Evolutionary conservation across 1,140 invertebrate genomes (phyloP), one percentile per base, ranked within the genome.

Genomic region (Euwallacea fornicatus): DNA sequence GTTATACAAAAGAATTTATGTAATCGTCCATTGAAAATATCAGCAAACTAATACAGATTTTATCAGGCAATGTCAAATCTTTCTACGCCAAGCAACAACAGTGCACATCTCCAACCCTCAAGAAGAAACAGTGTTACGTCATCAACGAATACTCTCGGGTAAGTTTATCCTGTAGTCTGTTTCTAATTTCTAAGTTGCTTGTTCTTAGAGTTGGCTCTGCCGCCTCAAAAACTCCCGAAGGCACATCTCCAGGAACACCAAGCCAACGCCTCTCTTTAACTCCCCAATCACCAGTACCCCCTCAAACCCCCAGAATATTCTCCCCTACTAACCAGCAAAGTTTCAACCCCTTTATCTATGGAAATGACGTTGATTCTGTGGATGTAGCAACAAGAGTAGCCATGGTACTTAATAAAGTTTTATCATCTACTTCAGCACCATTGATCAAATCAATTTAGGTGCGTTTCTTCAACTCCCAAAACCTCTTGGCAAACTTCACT

Each of bases 351-450:
- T 91, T 97, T 72, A 95, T 97, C 73, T 96, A 95, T 80, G 96
- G 95, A 13, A 97, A 96, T 80, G 97, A 99, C 82, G 93, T 98
- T 2, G 97, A 99, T 82, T 97, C 95, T 0, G 96, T 99, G 0
- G 98, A 99, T 84, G 89, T 99, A n/a, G 97, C 98, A 3, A 98
- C 96, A 0, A 85, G 98, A 71, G 95, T 99, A 42, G 97, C 98
- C 33, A 99, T 99, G 97, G 97, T 96, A 80, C 4, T 33, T 33
- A 33, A 33, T 4, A 33, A 33, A 33, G 4, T 33, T 33, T 33
- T 33, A 33, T 33, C 21, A 82, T 10, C 6, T 55, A 7, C 68
- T 63, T 16, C 11, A 63, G 46, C 8, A 42, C 42, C 7, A 13
- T 7, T 16, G 42, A 8, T 9, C 10, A 61, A 50, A 64, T 50